phyloP scores from a whole-genome alignment of 2,797 vertebrate species.

The Merluccius polli region DNA sequence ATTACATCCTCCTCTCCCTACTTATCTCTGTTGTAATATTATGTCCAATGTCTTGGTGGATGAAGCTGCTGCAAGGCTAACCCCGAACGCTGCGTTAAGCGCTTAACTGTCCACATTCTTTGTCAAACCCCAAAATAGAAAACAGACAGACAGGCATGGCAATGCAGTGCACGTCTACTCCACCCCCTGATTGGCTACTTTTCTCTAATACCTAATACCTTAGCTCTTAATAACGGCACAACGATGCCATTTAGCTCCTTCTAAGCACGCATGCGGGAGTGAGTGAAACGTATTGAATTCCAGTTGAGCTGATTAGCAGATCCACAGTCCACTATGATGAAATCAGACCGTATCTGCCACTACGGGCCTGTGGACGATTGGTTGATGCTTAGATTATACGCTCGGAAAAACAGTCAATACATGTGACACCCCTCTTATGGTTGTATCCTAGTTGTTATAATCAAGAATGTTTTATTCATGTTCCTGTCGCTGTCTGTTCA shows the following conservation, averaged over 20 bases:
- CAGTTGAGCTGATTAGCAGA: background rate
- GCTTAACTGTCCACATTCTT: background rate
- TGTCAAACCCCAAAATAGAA: background rate
- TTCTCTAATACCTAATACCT: background rate
- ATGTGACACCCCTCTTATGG: background rate
- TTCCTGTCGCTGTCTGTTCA: background rate
- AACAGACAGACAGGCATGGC: background rate
- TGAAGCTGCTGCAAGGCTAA: conserved; percentile 1
- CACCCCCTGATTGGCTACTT: background rate
- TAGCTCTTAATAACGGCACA: background rate
- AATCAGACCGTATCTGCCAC: background rate
- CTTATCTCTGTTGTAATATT: background rate
- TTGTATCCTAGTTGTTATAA: background rate
- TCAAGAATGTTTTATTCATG: background rate
- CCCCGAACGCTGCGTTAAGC: background rate
- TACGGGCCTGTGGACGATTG: background rate
- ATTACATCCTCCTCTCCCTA: background rate
- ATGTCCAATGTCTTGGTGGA: background rate
- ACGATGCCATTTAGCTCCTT: background rate
- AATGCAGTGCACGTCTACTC: background rate
- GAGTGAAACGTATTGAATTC: background rate
- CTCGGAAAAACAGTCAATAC: background rate
- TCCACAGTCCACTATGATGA: background rate
- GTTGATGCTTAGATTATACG: background rate
- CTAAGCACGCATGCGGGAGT: background rate